These are phyloP conservation scores for Procambarus virginalis DNA, from an alignment of 1,140 invertebrate species.

Conservation along the genomic window DNA sequence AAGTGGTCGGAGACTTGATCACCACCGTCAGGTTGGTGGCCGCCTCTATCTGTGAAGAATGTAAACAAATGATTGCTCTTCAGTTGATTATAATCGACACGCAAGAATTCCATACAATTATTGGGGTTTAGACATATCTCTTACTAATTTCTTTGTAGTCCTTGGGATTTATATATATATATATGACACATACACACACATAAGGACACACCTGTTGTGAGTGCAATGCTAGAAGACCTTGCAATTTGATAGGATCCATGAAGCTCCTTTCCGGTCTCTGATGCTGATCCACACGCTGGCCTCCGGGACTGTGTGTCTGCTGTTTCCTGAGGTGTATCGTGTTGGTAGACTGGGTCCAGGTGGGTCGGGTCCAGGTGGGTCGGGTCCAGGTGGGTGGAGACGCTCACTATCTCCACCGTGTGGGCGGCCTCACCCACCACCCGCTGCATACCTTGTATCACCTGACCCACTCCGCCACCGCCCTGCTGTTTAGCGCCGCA, in stretches of 20 bases:
- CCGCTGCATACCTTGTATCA: slow-evolving; percentile 6
- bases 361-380: too few species aligned
- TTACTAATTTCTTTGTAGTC: neutral
- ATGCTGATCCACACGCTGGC: slow-evolving; percentile 43
- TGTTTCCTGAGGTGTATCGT: too few species aligned
- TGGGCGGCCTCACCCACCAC: slow-evolving; percentile 20
- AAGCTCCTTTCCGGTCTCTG: neutral
- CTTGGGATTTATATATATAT: neutral
- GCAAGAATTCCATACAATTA: neutral
- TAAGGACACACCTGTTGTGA: neutral
- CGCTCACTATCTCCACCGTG: slow-evolving; percentile 22
- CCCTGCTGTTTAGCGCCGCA: neutral
- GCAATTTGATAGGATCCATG: slow-evolving; percentile 38
- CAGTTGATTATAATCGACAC: neutral
- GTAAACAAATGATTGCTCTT: neutral
- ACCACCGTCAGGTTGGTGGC: slow-evolving; percentile 19
- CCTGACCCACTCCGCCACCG: slow-evolving; percentile 22
- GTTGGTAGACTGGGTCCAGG: neutral
- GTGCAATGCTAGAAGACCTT: slow-evolving; percentile 19
- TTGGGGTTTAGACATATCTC: neutral
- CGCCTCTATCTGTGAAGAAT: neutral
- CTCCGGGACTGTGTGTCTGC: neutral
- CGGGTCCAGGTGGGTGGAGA: too few species aligned
- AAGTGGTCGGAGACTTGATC: neutral
- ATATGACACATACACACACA: too few species aligned